These are phyloP conservation scores for Brassicogethes aeneus DNA, from an alignment of 2,888 invertebrate genomes.

Conservation along the genomic window DNA sequence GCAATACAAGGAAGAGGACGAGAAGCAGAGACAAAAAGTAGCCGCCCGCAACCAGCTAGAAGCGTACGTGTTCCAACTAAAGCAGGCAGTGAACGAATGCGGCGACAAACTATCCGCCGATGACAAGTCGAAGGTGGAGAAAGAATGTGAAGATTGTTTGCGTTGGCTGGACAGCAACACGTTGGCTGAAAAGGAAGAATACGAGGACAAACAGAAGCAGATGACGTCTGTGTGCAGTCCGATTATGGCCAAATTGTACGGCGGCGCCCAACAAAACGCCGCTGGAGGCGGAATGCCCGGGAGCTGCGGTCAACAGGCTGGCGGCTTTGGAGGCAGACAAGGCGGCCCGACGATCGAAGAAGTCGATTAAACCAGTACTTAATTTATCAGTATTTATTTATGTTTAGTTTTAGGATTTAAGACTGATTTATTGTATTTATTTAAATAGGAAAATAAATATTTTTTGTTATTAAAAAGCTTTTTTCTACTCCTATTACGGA, in stretches of 20 bases:
- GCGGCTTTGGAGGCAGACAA: constrained; percentile 15
- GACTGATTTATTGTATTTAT: too few species aligned
- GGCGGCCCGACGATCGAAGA: constrained; percentile 50
- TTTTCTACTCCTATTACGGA: too few species aligned
- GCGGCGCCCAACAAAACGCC: constrained; percentile 22
- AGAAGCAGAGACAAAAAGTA: constrained; percentile 57
- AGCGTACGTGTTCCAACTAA: constrained; percentile 57
- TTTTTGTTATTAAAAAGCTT: too few species aligned
- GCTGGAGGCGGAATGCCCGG: constrained; percentile 27
- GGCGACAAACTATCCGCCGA: constrained; percentile 52
- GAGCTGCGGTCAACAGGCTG: constrained; percentile 24
- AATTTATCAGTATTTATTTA: not conserved
- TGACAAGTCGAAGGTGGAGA: constrained; percentile 51
- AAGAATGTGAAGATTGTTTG: constrained; percentile 49
- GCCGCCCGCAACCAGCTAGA: constrained; percentile 64
- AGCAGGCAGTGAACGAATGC: constrained; percentile 56
- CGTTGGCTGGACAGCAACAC: constrained; percentile 61
- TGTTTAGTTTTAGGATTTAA: too few species aligned
- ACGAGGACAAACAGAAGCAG: constrained; percentile 51
- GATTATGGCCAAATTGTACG: constrained; percentile 51
- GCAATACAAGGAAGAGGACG: constrained; percentile 59
- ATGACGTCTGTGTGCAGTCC: constrained; percentile 42
- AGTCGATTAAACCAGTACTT: constrained; percentile 41
- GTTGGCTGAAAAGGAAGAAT: constrained; percentile 58
- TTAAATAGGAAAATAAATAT: too few species aligned